phyloP scores from a whole-genome alignment of 2,797 vertebrate species.

The Carduelis carduelis region DNA sequence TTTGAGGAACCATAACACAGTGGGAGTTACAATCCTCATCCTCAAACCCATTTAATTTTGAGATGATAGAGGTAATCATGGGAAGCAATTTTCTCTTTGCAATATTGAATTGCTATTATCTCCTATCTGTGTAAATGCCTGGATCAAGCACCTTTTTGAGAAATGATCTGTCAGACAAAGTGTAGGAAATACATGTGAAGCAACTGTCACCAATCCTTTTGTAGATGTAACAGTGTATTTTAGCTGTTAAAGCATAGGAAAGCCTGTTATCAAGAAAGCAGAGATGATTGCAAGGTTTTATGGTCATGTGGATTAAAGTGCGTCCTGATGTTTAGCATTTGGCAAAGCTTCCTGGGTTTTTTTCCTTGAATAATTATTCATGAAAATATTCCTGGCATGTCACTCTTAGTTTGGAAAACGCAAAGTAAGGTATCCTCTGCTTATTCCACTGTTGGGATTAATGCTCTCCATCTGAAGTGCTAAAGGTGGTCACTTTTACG shows the following conservation, averaged over 20 bases:
- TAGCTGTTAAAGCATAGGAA: slow-evolving; percentile 12
- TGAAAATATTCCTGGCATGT: slow-evolving; percentile 7
- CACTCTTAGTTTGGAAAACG: slow-evolving; percentile 42
- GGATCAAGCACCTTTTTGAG: slow-evolving; percentile 14
- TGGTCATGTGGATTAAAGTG: slow-evolving; percentile 39
- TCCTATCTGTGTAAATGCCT: neutral
- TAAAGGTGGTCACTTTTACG: neutral
- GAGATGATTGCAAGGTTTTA: neutral
- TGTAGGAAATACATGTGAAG: slow-evolving; percentile 30
- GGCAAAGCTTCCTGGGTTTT: slow-evolving; percentile 36
- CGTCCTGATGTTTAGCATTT: slow-evolving; percentile 20
- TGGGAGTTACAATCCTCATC: neutral
- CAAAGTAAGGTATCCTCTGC: slow-evolving; percentile 28
- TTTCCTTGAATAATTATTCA: slow-evolving; percentile 27
- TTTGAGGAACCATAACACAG: neutral
- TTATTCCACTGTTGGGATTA: slow-evolving; percentile 13
- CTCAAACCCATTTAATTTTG: slow-evolving; percentile 40
- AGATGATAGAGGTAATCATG: slow-evolving; percentile 19
- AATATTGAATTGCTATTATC: slow-evolving; percentile 38
- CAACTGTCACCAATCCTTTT: slow-evolving; percentile 9
- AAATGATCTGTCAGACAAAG: slow-evolving; percentile 39
- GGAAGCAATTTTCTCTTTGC: slow-evolving; percentile 4
- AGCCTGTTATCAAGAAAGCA: slow-evolving; percentile 28
- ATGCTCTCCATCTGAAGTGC: neutral
- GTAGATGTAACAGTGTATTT: slow-evolving; percentile 12